Percentiles rank a stretch among this genome's conserved stretches.
These are phyloP conservation scores for Oxytorus armatus DNA, from an alignment of 2,888 invertebrate species.

Conservation along the genomic window DNA sequence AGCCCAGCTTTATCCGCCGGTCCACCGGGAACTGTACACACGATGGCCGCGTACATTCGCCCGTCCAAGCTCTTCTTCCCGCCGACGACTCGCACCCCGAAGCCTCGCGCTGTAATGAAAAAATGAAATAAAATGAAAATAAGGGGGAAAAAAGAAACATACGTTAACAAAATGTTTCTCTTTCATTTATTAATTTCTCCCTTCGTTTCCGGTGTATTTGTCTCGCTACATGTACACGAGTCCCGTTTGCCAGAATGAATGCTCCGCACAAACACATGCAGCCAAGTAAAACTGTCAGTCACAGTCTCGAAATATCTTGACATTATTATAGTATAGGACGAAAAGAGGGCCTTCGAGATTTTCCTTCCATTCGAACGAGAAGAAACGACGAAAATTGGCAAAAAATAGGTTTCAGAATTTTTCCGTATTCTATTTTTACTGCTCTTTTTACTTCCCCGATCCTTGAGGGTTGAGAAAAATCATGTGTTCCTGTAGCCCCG, in stretches of 20 bases:
- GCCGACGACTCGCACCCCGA: conserved; percentile 97
- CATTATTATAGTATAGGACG: conserved; percentile 1
- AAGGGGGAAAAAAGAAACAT: background rate
- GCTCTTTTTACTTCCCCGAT: background rate
- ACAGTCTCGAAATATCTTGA: background rate
- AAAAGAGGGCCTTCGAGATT: conserved; percentile 1
- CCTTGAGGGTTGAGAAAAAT: background rate
- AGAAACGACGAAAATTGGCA: background rate
- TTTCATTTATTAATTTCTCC: background rate
- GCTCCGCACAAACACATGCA: background rate
- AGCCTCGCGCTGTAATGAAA: conserved; percentile 88
- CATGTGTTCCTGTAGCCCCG: background rate
- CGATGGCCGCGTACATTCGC: conserved; percentile 94
- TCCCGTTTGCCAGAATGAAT: background rate
- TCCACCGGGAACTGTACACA: conserved; percentile 96
- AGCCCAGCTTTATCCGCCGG: conserved; percentile 96
- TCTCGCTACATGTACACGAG: conserved; percentile 1
- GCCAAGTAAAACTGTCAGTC: conserved; percentile 11
- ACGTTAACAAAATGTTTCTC: background rate
- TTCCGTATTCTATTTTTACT: background rate
- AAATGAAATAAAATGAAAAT: conserved; percentile 12
- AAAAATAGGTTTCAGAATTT: background rate
- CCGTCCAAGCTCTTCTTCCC: conserved; percentile 95
- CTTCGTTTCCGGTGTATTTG: background rate
- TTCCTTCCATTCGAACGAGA: background rate